Percentiles rank a stretch among this genome's conserved stretches.
These are phyloP conservation scores for Furcifer pardalis DNA, from an alignment of 2,797 vertebrate species.

Conservation along the genomic window DNA sequence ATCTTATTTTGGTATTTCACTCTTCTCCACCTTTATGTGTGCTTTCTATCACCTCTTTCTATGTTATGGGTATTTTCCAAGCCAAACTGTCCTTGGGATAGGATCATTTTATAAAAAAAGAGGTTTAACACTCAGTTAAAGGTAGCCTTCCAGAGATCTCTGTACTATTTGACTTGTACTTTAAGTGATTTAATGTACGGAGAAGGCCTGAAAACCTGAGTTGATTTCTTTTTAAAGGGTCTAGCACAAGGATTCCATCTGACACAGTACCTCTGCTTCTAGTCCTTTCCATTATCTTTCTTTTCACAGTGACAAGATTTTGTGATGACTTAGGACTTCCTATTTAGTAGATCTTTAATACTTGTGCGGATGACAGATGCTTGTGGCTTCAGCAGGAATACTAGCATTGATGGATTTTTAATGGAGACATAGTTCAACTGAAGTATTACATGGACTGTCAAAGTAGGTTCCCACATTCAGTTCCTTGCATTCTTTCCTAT, in stretches of 20 bases:
- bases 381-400: neutral
- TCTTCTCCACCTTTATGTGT: conserved; percentile 32
- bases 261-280: neutral
- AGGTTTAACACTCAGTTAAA: conserved; percentile 40
- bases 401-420: neutral
- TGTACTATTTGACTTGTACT: conserved; percentile 33
- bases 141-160: conserved; percentile 19
- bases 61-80: conserved; percentile 46
- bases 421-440: neutral
- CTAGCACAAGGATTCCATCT: conserved; percentile 10
- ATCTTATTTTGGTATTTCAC: conserved; percentile 46
- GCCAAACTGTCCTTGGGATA: conserved; percentile 12
- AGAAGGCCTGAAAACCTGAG: conserved; percentile 11
- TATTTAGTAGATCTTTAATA: conserved; percentile 7
- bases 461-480: neutral
- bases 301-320: conserved; percentile 13
- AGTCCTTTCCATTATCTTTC: conserved; percentile 17
- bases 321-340: conserved; percentile 14
- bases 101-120: conserved; percentile 23
- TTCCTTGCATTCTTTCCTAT: too few species aligned
- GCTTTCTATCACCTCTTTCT: conserved; percentile 58
- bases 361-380: neutral
- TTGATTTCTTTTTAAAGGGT: conserved; percentile 43
- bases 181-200: conserved; percentile 20
- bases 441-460: neutral